These are phyloP conservation scores for Tokudaia muenninki DNA, from an alignment of 2,797 vertebrate genomes.

Conservation along the genomic window DNA sequence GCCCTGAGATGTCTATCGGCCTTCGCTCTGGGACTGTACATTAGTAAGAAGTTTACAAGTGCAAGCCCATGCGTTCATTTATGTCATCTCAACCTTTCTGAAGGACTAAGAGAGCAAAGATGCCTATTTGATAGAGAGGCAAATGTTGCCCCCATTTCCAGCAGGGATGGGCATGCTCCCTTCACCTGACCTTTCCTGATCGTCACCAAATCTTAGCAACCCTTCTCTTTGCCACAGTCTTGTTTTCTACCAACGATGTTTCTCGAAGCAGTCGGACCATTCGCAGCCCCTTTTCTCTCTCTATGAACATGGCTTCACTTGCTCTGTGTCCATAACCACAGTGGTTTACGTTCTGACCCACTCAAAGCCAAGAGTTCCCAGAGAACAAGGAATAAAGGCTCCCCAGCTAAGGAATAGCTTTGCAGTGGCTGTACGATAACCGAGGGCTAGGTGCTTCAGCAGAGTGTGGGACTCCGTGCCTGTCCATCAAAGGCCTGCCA, in stretches of 20 bases:
- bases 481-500: background rate
- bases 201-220: background rate
- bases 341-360: background rate
- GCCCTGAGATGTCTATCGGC: background rate
- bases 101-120: background rate
- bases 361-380: constrained; percentile 1
- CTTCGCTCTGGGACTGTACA: background rate
- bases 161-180: background rate
- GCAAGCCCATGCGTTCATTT: constrained; percentile 1
- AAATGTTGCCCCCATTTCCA: background rate
- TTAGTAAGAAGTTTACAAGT: background rate
- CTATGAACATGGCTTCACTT: background rate
- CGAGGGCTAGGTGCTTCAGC: background rate
- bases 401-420: background rate
- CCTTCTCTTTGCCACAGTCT: background rate
- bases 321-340: background rate
- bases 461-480: background rate
- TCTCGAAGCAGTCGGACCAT: background rate
- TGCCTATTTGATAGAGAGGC: background rate
- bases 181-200: background rate
- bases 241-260: background rate
- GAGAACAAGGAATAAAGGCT: constrained; percentile 46
- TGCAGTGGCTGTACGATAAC: background rate
- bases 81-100: background rate
- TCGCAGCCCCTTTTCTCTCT: background rate